Evolutionary conservation across 2,113 vertebrate species (phyloP), one percentile per base, ranked within the genome.

Genomic region (Hippocampus guttulatus): DNA sequence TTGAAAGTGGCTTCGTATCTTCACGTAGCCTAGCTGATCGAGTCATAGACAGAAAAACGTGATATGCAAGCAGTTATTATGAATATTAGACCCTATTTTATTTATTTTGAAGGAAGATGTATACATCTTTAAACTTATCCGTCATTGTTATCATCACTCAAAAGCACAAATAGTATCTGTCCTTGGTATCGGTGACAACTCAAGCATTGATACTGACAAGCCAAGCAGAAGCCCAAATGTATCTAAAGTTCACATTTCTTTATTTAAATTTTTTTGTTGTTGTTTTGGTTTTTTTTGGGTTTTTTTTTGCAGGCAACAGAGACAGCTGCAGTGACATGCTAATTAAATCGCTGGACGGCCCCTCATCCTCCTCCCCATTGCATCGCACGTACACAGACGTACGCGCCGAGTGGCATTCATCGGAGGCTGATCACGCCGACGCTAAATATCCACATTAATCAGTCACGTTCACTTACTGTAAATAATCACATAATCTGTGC

Each of bases 391-490:
- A 25, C 16, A 27, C 8, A 23, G 41, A 15, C 25, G 41, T 27
- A 9, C 21, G 27, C 43, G 47, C 15, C 43, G n/a, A 63, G 43
- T 65, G 23, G 18, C 43, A 65, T 27, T 65, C 41, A 47, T 27
- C 14, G 64, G 12, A 27, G 64, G 41, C 41, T 65, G 64, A 65
- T 65, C 16, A 23, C 23, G 43, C 49, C 43, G 6, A 20, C 23
- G 27, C 43, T 23, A 65, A 65, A 65, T 43, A 65, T 65, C 23
- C 41, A 27, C 64, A 27, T 65, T 49, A 25, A 65, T 65, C 41
- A 47, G 64, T 65, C 43, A 47, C 43, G 23, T 65, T 65, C n/a
- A 47, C 64, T 65, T 65, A 15, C n/a, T 47, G 64, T 25, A 47
- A 47, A 47, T 65, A 65, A 65, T 65, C 23, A 18, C 23, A 18